Evolutionary conservation across 2,113 vertebrate species (phyloP), one percentile per base, ranked within the genome.

Genomic region (Takifugu flavidus): DNA sequence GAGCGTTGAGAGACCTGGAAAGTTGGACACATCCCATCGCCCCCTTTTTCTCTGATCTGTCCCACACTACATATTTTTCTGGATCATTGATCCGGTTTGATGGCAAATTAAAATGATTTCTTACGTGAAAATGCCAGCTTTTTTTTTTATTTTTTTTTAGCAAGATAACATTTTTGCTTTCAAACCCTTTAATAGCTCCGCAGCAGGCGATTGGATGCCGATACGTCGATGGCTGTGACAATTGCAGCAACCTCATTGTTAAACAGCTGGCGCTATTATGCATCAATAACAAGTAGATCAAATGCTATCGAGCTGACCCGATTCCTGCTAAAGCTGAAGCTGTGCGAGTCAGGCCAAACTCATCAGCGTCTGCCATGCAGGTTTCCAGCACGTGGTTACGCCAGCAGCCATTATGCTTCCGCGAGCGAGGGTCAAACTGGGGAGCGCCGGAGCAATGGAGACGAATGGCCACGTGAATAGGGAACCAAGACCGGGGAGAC

Each of bases 1-100:
- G 80, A 86, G 89, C 71, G 58, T 77, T 78, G 68, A 83, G 74
- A 74, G 74, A 75, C 72, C 75, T 72, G 72, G 65, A 80, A 87
- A 82, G 82, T 75, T 84, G 72, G 78, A 86, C 75, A 76, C 50
- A 67, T 82, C 76, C 79, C 70, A 62, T 72, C 54, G 50, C 67
- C 62, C 75, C 58, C 59, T 55, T 39, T 70, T 25, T 56, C 67
- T 65, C 34, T 69, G 73, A 78, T 71, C 77, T 74, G 53, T 62
- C 54, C 58, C 25, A 65, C 4, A 39, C 27, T 50, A 7, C 67
- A 43, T 28, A 7, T 26, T 57, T n/a, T 31, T 20, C 49, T 56
- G 6, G 34, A 12, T 56, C 49, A 64, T 5, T 67, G 62, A 77
- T 60, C 52, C 54, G 57, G 49, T 51, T 27, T 59, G 49, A 56